phyloP scores from a whole-genome alignment of 2,888 invertebrate genomes.

The Malthinus flaveolus region DNA sequence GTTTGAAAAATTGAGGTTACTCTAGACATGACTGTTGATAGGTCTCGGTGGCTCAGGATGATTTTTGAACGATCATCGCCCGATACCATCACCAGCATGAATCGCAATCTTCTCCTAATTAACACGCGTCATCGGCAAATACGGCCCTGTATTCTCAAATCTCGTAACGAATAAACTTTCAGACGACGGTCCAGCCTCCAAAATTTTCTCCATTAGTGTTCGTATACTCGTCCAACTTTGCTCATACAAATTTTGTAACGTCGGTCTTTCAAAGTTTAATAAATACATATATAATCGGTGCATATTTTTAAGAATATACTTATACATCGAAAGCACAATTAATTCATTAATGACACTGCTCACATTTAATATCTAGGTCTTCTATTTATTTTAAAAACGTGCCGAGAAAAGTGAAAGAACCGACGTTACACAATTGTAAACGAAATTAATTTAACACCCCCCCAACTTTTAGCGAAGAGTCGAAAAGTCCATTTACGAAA shows the following conservation, averaged over 20 bases:
- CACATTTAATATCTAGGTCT: conserved; percentile 38
- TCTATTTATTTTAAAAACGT: conserved; percentile 23
- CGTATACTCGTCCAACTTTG: not conserved
- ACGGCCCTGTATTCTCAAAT: conserved; percentile 20
- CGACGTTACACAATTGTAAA: conserved; percentile 3
- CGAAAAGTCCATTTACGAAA: conserved; percentile 12
- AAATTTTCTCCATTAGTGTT: conserved; percentile 27
- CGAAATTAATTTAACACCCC: not conserved
- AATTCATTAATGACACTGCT: conserved; percentile 41
- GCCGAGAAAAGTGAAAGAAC: conserved; percentile 14
- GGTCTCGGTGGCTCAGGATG: conserved; percentile 53
- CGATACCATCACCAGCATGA: conserved; percentile 47
- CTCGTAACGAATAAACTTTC: conserved; percentile 34
- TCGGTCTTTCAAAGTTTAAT: not conserved
- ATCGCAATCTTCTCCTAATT: conserved; percentile 4
- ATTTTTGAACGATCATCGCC: conserved; percentile 43
- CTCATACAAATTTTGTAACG: not conserved
- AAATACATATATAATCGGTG: not conserved
- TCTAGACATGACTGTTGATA: conserved; percentile 39
- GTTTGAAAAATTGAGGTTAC: conserved; percentile 37
- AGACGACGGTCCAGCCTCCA: conserved; percentile 52
- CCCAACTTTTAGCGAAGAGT: conserved; percentile 7
- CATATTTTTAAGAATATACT: conserved; percentile 16
- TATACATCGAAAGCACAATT: conserved; percentile 37
- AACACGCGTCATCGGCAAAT: conserved; percentile 9